Percentiles rank a stretch among this genome's conserved stretches.
phyloP scores from a whole-genome alignment of 2,113 vertebrate genomes.

The Platysternon megacephalum region DNA sequence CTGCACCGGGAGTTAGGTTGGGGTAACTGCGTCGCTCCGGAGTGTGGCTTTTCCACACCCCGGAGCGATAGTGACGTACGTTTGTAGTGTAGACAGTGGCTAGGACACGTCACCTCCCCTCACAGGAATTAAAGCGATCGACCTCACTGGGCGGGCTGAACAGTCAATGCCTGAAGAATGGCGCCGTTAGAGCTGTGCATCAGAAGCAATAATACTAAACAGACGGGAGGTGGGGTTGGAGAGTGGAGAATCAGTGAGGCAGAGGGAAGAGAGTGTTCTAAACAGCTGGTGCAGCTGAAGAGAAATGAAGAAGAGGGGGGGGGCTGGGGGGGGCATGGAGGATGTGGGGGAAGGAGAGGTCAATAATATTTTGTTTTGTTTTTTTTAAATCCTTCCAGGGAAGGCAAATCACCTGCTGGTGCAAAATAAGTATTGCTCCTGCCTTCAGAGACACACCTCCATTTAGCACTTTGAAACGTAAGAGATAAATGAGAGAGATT shows the following conservation, averaged over 20 bases:
- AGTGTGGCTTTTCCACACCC: background rate
- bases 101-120: too few relatives aligned
- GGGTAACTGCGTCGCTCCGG: background rate
- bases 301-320: background rate
- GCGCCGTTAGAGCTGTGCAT: rapidly evolving
- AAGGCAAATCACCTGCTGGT: background rate
- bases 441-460: background rate
- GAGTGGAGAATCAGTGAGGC: rapidly evolving
- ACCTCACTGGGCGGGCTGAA: background rate
- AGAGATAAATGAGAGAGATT: background rate
- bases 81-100: too few relatives aligned
- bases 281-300: background rate
- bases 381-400: background rate
- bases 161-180: background rate
- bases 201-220: background rate
- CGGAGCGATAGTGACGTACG: too few relatives aligned
- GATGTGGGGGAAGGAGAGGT: background rate
- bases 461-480: rapidly evolving
- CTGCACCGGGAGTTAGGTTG: background rate
- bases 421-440: rapidly evolving
- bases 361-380: background rate
- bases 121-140: background rate
- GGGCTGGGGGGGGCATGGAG: background rate
- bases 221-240: background rate
- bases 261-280: background rate